Evolutionary conservation across 2,888 invertebrate genomes (phyloP), one percentile per base, ranked within the genome.

Genomic region (Acanthosepion pharaonis): DNA sequence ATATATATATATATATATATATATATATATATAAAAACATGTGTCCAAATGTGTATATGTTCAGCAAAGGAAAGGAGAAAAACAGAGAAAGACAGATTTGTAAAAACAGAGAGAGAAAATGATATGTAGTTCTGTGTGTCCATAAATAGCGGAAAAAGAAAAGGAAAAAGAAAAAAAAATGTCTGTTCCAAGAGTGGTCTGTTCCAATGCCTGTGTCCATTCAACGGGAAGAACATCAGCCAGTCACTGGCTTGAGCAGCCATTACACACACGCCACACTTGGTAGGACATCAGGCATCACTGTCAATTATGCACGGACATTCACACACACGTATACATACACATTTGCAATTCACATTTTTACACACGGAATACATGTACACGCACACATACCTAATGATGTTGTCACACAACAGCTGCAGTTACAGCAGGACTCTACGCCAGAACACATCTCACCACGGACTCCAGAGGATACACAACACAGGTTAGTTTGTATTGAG

Each of bases 321-420:
- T 51, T 28, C 93, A 93, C 25, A 93, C 51, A 93, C 93, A 93
- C 49, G 51, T 28, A 93, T 49, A 23, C 93, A 49, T 28, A 93
- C 49, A 93, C 42, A 25, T 49, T n/a, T 92, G 49, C 23, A 51
- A 53, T 28, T 93, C 78, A 78, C 78, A 78, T 78, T n/a, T 78
- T n/a, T n/a, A n/a, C 78, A 78, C 78, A 78, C 78, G 11, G n/a
- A 78, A 23, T 28, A 93, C 49, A 93, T 49, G 49, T 49, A 51
- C 53, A 93, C 93, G n/a, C 48, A 92, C 49, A 92, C 92, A 42
- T 51, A 92, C 48, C 48, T 92, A 92, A 49, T 48, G 48, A 92
- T 92, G 92, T 92, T 49, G 48, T 92, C 92, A 92, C 92, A 92
- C 78, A 78, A 78, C 78, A 78, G 78, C 78, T 78, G 78, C 78